phyloP scores from a whole-genome alignment of 2,113 vertebrate genomes.

The Petrocephalus zakoni region DNA sequence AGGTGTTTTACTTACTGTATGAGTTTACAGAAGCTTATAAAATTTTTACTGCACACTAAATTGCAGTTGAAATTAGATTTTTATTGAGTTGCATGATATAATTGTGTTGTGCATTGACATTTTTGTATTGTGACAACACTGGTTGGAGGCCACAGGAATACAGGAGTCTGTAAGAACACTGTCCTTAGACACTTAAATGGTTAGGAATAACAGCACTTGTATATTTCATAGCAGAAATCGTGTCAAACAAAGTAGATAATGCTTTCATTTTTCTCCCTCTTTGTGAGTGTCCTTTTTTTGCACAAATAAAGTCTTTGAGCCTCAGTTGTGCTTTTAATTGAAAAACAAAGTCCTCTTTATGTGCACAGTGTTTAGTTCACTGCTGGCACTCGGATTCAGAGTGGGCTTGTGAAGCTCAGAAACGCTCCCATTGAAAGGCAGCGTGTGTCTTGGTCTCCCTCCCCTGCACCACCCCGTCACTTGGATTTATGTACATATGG shows the following conservation, averaged over 20 bases:
- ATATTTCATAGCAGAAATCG: background rate
- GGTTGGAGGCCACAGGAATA: constrained; percentile 43
- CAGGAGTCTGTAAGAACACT: background rate
- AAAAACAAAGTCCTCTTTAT: background rate
- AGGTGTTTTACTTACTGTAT: background rate
- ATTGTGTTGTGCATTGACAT: background rate
- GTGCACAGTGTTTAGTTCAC: background rate
- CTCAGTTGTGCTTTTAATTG: background rate
- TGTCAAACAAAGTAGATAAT: background rate
- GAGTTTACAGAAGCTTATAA: background rate
- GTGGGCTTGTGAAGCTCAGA: background rate
- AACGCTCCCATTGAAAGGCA: background rate
- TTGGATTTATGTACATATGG: background rate
- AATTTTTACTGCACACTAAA: background rate
- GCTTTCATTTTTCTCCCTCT: background rate
- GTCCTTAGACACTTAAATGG: background rate
- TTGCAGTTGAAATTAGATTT: background rate
- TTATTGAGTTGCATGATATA: background rate
- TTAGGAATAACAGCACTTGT: background rate
- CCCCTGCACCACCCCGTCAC: background rate
- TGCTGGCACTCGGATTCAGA: background rate
- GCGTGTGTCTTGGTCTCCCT: background rate
- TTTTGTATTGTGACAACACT: background rate
- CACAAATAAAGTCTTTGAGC: background rate
- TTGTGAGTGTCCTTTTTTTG: background rate